These are phyloP conservation scores for Propithecus perrieri DNA, from an alignment of 2,797 vertebrate genomes.

Conservation along the genomic window DNA sequence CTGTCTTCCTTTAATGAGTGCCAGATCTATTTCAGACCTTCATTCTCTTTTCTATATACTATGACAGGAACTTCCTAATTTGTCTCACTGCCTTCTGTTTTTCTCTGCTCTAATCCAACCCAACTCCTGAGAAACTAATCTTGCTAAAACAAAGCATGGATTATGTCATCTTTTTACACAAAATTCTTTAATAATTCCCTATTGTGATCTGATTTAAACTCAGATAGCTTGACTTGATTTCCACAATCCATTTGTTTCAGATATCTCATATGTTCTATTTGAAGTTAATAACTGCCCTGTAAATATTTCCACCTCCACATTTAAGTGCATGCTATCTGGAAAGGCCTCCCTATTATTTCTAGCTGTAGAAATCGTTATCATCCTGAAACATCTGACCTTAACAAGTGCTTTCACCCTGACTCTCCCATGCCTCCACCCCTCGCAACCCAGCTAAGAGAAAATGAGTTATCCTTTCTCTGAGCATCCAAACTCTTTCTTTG, in stretches of 20 bases:
- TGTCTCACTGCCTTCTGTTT: slow-evolving; percentile 12
- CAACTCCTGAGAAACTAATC: background rate
- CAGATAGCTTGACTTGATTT: background rate
- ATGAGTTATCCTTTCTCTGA: slow-evolving; percentile 9
- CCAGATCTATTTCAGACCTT: background rate
- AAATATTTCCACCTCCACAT: background rate
- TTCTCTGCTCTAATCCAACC: background rate
- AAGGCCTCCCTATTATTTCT: background rate
- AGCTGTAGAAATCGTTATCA: background rate
- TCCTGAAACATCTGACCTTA: background rate
- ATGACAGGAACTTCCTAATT: slow-evolving; percentile 7
- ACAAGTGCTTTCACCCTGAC: background rate
- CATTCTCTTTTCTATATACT: slow-evolving; percentile 28
- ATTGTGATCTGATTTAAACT: background rate
- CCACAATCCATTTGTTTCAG: background rate
- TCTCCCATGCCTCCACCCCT: background rate
- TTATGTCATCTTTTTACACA: background rate
- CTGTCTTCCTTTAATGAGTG: background rate
- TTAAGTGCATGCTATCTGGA: background rate
- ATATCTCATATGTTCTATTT: background rate
- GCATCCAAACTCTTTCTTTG: background rate
- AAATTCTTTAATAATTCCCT: background rate
- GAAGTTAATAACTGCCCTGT: background rate
- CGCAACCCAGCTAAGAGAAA: background rate
- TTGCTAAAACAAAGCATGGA: slow-evolving; percentile 11